Conservation (phyloP, 2,797 vertebrate genomes). For the Todus mexicanus region DNA sequence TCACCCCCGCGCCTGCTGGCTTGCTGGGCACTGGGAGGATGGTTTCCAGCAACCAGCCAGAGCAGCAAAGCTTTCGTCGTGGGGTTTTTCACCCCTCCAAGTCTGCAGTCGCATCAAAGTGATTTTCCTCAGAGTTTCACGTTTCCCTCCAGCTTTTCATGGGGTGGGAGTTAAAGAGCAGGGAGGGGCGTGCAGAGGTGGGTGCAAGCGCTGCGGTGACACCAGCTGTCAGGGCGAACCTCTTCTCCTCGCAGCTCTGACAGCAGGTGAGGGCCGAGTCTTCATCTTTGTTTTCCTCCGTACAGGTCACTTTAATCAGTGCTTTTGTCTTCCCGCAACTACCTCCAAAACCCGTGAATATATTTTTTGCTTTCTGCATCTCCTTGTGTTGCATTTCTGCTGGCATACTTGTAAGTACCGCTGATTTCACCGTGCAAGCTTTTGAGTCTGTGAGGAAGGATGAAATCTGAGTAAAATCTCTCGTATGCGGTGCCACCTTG, state of each 20-base stretch:
- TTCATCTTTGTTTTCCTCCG: constrained; percentile 42
- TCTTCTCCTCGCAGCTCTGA: not conserved
- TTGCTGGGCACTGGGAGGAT: not conserved
- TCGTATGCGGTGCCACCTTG: not conserved
- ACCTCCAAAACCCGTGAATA: constrained; percentile 91
- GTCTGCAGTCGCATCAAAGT: not conserved
- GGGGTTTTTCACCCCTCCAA: not conserved
- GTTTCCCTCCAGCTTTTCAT: not conserved
- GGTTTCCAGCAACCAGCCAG: not conserved
- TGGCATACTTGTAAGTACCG: constrained; percentile 89
- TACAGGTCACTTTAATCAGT: constrained; percentile 92
- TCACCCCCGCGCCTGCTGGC: not conserved
- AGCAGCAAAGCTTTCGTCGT: rapidly evolving
- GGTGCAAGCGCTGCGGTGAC: rapidly evolving
- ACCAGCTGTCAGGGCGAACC: not conserved
- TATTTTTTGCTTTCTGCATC: constrained; percentile 96
- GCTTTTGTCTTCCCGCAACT: constrained; percentile 92
- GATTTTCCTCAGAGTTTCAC: not conserved
- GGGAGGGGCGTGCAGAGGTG: not conserved
- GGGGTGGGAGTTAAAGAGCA: not conserved
- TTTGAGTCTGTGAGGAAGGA: not conserved
- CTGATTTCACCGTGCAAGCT: rapidly evolving
- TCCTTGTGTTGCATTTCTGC: constrained; percentile 87
- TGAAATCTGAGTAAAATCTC: not conserved
- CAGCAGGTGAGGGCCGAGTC: not conserved